Conservation (phyloP, 2,797 vertebrate genomes). For the Crenuchus spilurus region DNA sequence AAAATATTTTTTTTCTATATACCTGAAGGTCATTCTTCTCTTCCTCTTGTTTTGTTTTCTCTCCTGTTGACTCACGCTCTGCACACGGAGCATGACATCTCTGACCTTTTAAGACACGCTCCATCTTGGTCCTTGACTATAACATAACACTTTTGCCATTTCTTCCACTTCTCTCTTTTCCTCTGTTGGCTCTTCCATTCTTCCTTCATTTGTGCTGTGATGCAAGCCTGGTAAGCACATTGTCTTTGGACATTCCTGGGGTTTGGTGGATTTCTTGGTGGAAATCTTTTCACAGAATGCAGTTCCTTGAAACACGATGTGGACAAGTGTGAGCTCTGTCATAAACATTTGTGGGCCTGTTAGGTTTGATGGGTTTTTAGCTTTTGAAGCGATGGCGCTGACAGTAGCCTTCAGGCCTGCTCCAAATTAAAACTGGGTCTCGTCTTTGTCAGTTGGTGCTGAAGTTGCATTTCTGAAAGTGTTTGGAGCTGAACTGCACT, state of each 20-base stretch:
- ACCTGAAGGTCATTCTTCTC: background rate
- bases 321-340: background rate
- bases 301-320: background rate
- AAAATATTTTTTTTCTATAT: background rate
- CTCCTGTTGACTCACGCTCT: background rate
- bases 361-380: background rate
- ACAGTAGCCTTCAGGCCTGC: conserved; percentile 27
- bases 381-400: background rate
- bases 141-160: background rate
- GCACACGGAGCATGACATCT: background rate
- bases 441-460: background rate
- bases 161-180: background rate
- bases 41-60: background rate
- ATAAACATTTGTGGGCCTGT: background rate
- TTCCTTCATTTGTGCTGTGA: background rate
- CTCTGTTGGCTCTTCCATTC: background rate
- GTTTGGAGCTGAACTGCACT: background rate
- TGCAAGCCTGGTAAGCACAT: background rate
- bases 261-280: background rate
- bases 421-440: conserved; percentile 6
- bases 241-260: background rate
- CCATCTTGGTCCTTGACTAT: background rate
- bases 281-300: background rate
- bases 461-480: conserved; percentile 22
- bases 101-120: conserved; percentile 9